A percentile compares a stretch with the other conserved stretches of the same genome.
These are phyloP conservation scores for Sinohyriopsis cumingii DNA, from an alignment of 2,888 invertebrate genomes.

Conservation along the genomic window DNA sequence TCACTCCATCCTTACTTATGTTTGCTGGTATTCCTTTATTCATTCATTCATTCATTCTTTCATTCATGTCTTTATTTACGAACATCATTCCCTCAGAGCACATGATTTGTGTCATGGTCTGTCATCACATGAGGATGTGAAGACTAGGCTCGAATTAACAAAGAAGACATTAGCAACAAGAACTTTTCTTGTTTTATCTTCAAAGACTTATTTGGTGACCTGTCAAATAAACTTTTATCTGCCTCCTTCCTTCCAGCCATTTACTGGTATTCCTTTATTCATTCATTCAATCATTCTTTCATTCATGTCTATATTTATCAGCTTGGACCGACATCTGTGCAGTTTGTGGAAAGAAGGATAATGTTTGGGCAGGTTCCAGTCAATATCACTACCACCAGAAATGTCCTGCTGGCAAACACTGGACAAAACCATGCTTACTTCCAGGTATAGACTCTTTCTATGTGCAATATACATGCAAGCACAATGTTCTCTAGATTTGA, in stretches of 20 bases:
- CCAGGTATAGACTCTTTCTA: constrained; percentile 54
- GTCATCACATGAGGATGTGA: too few species aligned
- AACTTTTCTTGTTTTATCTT: too few species aligned
- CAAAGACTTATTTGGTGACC: too few species aligned
- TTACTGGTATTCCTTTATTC: neutral
- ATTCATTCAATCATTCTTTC: neutral
- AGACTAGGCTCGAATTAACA: too few species aligned
- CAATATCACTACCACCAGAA: constrained; percentile 66
- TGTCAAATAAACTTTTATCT: too few species aligned
- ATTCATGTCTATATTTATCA: constrained; percentile 32
- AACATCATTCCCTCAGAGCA: constrained; percentile 15
- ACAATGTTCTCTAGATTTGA: too few species aligned
- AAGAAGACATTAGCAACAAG: too few species aligned
- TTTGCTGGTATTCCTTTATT: neutral
- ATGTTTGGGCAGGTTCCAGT: constrained; percentile 70
- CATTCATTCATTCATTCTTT: neutral
- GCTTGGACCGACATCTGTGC: constrained; percentile 66
- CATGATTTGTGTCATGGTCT: too few species aligned
- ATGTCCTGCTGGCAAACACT: constrained; percentile 66
- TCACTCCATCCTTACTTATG: neutral
- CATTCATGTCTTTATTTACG: constrained; percentile 19
- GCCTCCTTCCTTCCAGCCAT: too few species aligned
- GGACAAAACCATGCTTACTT: constrained; percentile 70
- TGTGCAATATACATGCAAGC: too few species aligned
- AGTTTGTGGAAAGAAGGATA: constrained; percentile 69